These are phyloP conservation scores for Heliconius sara DNA, from an alignment of 2,888 invertebrate species.

Conservation along the genomic window DNA sequence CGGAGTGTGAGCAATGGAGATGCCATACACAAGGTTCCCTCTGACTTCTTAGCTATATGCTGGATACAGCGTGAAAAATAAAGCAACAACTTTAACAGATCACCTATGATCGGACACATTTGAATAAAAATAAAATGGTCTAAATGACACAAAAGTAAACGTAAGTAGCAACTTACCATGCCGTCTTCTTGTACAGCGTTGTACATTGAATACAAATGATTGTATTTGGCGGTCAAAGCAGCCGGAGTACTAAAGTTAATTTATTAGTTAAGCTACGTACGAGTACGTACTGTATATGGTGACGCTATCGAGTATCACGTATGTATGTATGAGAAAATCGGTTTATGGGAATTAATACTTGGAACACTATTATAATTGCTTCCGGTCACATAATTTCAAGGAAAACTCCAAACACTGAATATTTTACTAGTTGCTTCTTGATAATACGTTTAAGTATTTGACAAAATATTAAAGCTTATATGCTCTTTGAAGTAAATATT, in stretches of 20 bases:
- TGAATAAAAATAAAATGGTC: conserved; percentile 44
- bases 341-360: conserved; percentile 67
- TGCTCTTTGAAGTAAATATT: no score
- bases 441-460: background rate
- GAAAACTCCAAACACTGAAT: conserved; percentile 53
- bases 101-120: conserved; percentile 14
- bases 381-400: conserved; percentile 71
- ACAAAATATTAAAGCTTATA: background rate
- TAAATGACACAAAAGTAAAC: conserved; percentile 55
- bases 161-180: conserved; percentile 59
- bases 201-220: conserved; percentile 70
- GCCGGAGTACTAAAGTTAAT: conserved; percentile 63
- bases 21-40: no score
- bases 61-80: background rate
- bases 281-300: conserved; percentile 50
- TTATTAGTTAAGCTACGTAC: conserved; percentile 55
- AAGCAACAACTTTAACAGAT: background rate
- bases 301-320: conserved; percentile 63
- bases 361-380: conserved; percentile 71
- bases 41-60: no score
- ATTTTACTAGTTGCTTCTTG: background rate
- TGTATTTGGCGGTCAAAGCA: conserved; percentile 73
- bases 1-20: no score
- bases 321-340: conserved; percentile 74
- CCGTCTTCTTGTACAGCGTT: conserved; percentile 53